Percentiles rank a stretch among this genome's conserved stretches.
These are phyloP conservation scores for Chrysolina americana DNA, from an alignment of 2,888 invertebrate species.

Conservation along the genomic window DNA sequence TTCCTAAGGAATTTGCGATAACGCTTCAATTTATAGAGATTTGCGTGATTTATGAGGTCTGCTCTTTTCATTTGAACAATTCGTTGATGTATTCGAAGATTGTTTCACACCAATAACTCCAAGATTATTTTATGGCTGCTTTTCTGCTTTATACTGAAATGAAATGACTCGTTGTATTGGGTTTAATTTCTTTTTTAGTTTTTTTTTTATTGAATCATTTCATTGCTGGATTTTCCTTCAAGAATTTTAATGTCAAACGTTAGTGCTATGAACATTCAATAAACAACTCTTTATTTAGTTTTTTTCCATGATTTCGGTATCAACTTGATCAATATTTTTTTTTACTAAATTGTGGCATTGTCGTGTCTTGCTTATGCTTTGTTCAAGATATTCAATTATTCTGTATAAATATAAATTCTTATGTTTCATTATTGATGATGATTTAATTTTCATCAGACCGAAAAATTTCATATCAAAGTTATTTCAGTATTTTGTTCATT, in stretches of 20 bases:
- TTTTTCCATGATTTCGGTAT: too few species aligned
- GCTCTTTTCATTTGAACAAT: constrained; percentile 4
- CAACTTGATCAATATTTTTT: too few species aligned
- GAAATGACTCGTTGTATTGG: neutral
- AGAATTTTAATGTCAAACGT: neutral
- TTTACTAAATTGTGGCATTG: too few species aligned
- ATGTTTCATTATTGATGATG: too few species aligned
- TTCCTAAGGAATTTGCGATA: neutral
- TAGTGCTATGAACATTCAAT: too few species aligned
- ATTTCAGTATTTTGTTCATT: too few species aligned
- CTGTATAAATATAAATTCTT: too few species aligned
- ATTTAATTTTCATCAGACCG: too few species aligned
- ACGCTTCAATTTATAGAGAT: neutral
- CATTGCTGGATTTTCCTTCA: neutral
- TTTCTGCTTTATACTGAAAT: neutral
- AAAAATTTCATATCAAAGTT: too few species aligned
- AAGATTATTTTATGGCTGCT: neutral
- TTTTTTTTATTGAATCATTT: neutral
- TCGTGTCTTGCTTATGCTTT: too few species aligned
- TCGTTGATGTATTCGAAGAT: neutral
- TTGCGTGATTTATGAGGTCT: neutral
- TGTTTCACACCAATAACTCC: neutral
- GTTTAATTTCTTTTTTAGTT: neutral
- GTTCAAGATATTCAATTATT: too few species aligned
- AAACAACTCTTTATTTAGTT: too few species aligned